Conservation (phyloP, 2,888 invertebrate species). For the Drosophila barbarae region DNA sequence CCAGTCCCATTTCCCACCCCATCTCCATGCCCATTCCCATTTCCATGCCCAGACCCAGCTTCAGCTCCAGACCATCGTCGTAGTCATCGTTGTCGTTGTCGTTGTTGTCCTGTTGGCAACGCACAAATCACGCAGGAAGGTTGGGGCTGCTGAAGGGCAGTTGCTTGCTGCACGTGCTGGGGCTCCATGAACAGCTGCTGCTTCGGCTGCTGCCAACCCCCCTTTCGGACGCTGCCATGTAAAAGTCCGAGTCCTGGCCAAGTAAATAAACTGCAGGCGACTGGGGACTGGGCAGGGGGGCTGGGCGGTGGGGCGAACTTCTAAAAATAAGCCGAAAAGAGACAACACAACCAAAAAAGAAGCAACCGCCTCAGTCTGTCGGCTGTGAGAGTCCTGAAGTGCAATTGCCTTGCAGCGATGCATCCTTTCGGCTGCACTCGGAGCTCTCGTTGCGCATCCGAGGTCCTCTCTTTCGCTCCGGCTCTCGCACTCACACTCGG, state of each 20-base stretch:
- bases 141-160: constrained; percentile 41
- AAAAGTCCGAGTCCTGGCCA: constrained; percentile 61
- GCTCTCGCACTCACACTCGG: constrained; percentile 17
- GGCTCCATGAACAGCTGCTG: constrained; percentile 69
- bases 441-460: constrained; percentile 37
- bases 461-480: constrained; percentile 26
- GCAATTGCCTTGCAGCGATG: constrained; percentile 64
- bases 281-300: constrained; percentile 3
- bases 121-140: constrained; percentile 46
- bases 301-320: constrained; percentile 46
- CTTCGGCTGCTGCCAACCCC: constrained; percentile 16
- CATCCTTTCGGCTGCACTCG: constrained; percentile 57
- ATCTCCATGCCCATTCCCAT: constrained; percentile 7
- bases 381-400: constrained; percentile 52
- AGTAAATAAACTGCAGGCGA: constrained; percentile 58
- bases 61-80: constrained; percentile 21
- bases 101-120: constrained; percentile 43
- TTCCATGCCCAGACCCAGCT: constrained; percentile 28
- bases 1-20: constrained; percentile 18
- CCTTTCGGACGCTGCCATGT: constrained; percentile 47
- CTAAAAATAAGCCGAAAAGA: constrained; percentile 76
- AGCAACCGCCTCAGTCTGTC: constrained; percentile 57
- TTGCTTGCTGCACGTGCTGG: constrained; percentile 74
- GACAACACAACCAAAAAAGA: constrained; percentile 75
- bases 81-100: constrained; percentile 9